A percentile compares a stretch with the other conserved stretches of the same genome.
phyloP scores from a whole-genome alignment of 2,888 invertebrate species.

The Torymus aiolomorphi region DNA sequence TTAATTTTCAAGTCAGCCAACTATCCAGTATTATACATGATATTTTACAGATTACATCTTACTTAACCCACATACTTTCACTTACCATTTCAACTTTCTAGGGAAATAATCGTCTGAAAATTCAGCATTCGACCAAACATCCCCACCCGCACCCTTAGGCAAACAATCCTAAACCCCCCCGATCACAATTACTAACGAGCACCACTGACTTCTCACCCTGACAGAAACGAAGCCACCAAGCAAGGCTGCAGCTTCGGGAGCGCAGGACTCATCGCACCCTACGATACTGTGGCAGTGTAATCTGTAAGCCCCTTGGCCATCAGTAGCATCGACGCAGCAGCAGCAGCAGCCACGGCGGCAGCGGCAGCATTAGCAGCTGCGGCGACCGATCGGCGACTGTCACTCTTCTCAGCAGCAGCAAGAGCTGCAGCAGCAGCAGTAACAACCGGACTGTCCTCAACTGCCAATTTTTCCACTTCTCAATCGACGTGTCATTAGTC shows the following conservation, averaged over 20 bases:
- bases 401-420: slow-evolving; percentile 32
- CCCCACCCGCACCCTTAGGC: too few relatives aligned
- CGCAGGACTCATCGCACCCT: slow-evolving; percentile 94
- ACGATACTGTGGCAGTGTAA: slow-evolving; percentile 99
- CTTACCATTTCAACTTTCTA: too few relatives aligned
- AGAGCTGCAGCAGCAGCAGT: too few relatives aligned
- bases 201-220: slow-evolving; percentile 21
- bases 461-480: slow-evolving; percentile 61
- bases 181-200: neutral
- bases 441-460: slow-evolving; percentile 47
- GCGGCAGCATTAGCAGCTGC: neutral
- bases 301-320: slow-evolving; percentile 80
- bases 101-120: too few relatives aligned
- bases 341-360: too few relatives aligned
- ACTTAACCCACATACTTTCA: too few relatives aligned
- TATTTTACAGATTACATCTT: too few relatives aligned
- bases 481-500: slow-evolving; percentile 49
- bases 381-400: slow-evolving; percentile 39
- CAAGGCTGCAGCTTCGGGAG: slow-evolving; percentile 76
- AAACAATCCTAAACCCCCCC: too few relatives aligned
- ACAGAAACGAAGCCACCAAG: slow-evolving; percentile 93
- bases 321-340: too few relatives aligned
- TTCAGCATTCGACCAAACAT: too few relatives aligned
- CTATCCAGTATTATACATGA: too few relatives aligned
- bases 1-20: too few relatives aligned